A percentile compares a stretch with the other conserved stretches of the same genome.
phyloP scores from a whole-genome alignment of 2,888 invertebrate species.

The Dicranocentrus wangi region DNA sequence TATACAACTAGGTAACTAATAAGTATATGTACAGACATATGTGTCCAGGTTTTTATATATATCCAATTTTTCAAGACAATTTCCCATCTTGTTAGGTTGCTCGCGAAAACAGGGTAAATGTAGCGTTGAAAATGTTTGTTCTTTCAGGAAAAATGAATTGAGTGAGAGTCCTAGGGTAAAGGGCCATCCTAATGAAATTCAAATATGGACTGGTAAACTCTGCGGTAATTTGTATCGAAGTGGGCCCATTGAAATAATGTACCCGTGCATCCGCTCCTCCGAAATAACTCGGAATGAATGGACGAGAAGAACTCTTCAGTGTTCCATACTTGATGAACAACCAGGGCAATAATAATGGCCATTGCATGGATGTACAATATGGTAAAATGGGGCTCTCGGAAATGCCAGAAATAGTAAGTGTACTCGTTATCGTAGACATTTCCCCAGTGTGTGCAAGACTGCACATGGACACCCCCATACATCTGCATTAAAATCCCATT shows the following conservation, averaged over 20 bases:
- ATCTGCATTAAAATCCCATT: conserved; percentile 44
- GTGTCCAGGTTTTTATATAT: too few species aligned
- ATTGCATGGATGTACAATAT: not conserved
- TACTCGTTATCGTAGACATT: not conserved
- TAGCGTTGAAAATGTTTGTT: conserved; percentile 15
- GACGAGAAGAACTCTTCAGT: too few species aligned
- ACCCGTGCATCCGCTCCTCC: too few species aligned
- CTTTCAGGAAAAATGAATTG: not conserved
- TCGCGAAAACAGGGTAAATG: not conserved
- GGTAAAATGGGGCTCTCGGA: not conserved
- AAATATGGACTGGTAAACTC: not conserved
- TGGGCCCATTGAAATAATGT: too few species aligned
- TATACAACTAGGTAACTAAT: too few species aligned
- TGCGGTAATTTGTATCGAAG: too few species aligned
- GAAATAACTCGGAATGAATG: too few species aligned
- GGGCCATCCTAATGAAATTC: not conserved
- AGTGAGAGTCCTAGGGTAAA: too few species aligned
- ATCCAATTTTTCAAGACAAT: not conserved
- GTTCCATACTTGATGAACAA: too few species aligned
- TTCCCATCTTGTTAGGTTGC: not conserved
- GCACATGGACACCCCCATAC: not conserved
- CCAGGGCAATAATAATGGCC: too few species aligned
- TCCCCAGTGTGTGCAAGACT: too few species aligned
- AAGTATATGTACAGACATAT: too few species aligned
- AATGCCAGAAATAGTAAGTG: not conserved